phyloP scores from a whole-genome alignment of 2,888 invertebrate species.

The Hirtodrosophila duncani region DNA sequence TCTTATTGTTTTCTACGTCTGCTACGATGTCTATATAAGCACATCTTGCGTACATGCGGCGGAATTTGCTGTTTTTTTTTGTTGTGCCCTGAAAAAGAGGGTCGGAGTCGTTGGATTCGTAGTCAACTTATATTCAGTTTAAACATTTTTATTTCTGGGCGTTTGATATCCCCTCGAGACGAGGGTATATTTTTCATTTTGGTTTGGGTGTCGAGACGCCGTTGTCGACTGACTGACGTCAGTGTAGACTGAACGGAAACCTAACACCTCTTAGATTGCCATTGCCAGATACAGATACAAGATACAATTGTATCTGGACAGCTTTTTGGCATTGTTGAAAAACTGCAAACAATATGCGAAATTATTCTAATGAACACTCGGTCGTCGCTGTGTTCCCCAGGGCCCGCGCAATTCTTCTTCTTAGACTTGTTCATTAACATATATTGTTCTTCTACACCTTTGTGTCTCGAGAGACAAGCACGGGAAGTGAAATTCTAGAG shows the following conservation, averaged over 20 bases:
- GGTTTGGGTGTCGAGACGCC: slow-evolving; percentile 15
- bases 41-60: background rate
- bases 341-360: slow-evolving; percentile 61
- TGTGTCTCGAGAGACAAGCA: too few relatives aligned
- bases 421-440: too few relatives aligned
- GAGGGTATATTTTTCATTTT: background rate
- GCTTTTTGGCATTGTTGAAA: slow-evolving; percentile 12
- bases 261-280: slow-evolving; percentile 23
- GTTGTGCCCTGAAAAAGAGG: background rate
- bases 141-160: slow-evolving; percentile 14
- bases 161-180: too few relatives aligned
- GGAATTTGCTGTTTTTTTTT: background rate
- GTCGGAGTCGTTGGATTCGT: background rate
- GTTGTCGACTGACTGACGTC: slow-evolving; percentile 27
- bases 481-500: too few relatives aligned
- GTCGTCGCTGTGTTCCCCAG: background rate
- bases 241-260: slow-evolving; percentile 35
- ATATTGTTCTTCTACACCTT: slow-evolving; percentile 25
- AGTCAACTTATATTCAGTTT: too few relatives aligned
- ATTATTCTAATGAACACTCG: slow-evolving; percentile 61
- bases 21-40: background rate
- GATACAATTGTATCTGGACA: slow-evolving; percentile 27
- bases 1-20: too few relatives aligned
- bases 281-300: slow-evolving; percentile 25
- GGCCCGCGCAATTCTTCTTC: slow-evolving; percentile 31